Conservation (phyloP, 2,888 invertebrate genomes). For the Uropetala carovei region DNA sequence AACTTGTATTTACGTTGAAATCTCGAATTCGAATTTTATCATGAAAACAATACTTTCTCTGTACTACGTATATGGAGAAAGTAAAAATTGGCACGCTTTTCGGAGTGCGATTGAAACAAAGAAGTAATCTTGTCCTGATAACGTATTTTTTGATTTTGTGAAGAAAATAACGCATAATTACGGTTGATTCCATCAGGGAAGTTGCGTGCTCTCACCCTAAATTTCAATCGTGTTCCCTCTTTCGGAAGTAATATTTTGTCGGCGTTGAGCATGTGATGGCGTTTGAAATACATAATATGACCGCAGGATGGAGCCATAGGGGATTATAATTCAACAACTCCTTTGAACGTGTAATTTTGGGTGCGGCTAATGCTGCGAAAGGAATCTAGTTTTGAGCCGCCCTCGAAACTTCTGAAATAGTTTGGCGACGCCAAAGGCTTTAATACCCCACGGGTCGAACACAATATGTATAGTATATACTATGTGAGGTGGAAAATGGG, state of each 20-base stretch:
- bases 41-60: too few relatives aligned
- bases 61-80: too few relatives aligned
- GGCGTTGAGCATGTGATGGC: conserved; percentile 1
- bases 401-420: conserved; percentile 53
- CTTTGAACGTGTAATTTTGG: conserved; percentile 54
- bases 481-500: conserved; percentile 16
- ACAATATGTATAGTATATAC: conserved; percentile 8
- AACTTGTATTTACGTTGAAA: too few relatives aligned
- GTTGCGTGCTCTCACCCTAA: neutral
- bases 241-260: neutral
- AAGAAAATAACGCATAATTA: neutral
- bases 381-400: conserved; percentile 51
- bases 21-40: too few relatives aligned
- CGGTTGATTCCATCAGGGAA: neutral
- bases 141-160: neutral
- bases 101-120: too few relatives aligned
- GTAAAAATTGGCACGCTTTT: too few relatives aligned
- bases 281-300: conserved; percentile 30
- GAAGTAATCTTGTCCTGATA: too few relatives aligned
- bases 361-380: conserved; percentile 55
- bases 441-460: neutral
- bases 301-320: conserved; percentile 25
- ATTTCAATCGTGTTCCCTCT: neutral
- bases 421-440: conserved; percentile 15
- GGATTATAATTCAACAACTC: conserved; percentile 54